Percentiles rank a stretch among this genome's conserved stretches.
Evolutionary conservation across 2,888 invertebrate genomes (phyloP).

Genomic region (Cryptocephalus moraei): DNA sequence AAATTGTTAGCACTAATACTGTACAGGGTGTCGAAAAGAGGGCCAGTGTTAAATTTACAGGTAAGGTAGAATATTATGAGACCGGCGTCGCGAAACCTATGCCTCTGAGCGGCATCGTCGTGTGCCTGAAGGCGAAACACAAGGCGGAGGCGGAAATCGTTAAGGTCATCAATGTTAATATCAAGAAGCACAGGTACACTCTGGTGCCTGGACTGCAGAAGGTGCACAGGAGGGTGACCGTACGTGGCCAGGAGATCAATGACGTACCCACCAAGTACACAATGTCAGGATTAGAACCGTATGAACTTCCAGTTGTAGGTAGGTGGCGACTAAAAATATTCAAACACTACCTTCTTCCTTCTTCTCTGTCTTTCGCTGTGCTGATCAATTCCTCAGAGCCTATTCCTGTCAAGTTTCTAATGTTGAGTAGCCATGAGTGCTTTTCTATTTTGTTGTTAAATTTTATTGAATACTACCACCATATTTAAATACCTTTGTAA

Average conservation of each 20-base stretch:
- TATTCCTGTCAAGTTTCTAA: no score
- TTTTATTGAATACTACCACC: no score
- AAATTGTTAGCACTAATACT: conserved; percentile 35
- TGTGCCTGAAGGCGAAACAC: conserved; percentile 42
- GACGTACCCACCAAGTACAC: conserved; percentile 59
- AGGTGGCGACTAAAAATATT: conserved; percentile 21
- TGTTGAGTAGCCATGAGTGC: no score
- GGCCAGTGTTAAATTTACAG: conserved; percentile 50
- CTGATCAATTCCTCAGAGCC: no score
- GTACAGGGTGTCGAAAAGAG: conserved; percentile 47
- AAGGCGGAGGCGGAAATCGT: conserved; percentile 43
- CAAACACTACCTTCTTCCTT: no score
- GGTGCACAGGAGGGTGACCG: conserved; percentile 50
- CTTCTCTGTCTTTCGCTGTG: no score
- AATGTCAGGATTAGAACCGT: conserved; percentile 53
- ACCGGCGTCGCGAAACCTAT: conserved; percentile 50
- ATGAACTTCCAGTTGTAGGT: conserved; percentile 64
- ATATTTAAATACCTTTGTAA: no score
- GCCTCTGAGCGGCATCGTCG: conserved; percentile 49
- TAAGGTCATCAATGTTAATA: conserved; percentile 48
- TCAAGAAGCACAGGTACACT: conserved; percentile 43
- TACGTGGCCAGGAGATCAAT: conserved; percentile 49
- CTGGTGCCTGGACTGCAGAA: conserved; percentile 55
- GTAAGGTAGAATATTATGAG: conserved; percentile 61
- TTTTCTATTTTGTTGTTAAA: no score